Base-by-base conservation (phyloP, 2,113 vertebrate species). In the Sander lucioperca region DNA sequence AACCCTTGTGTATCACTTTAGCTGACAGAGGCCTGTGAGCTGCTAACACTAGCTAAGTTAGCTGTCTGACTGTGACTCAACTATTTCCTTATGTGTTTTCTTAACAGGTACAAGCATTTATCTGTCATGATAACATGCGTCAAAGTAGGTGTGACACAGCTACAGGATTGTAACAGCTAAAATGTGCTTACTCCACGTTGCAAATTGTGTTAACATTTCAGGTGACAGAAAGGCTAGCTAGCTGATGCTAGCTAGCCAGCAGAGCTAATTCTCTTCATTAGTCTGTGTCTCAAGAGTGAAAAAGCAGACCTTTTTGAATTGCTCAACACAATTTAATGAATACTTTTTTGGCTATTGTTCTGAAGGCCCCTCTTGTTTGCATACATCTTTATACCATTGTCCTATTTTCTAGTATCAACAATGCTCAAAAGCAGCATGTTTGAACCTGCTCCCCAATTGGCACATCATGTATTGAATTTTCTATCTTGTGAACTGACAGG, bases 401-500 rank as follows among this genome's bases (percentile, higher is more conserved):
- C 61, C 36, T 14, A 30, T 81, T 59, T 85, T 71, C 51, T 61
- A 7, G 2, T 25, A 43, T 54, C 18, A 57, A 4, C 10, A n/a
- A 10, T 11, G 6, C 19, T 68, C 15, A 30, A 54, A 86, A 51
- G 73, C 50, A 64, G 12, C 16, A 50, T 6, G 21, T 63, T 64
- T 50, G 66, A 74, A 70, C 13, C 27, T 19, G 53, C 71, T 63
- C 39, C 3, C 45, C 56, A 54, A 83, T 30, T 70, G 74, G 3
- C 80, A 83, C 80, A 69, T 68, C 5, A 6, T 6, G 7, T 61
- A 54, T 68, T 62, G 33, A 48, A 12, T 73, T 48, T 27, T 30
- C 14, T 45, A 39, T 47, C 47, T 27, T 54, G 6, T 39, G 45
- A 66, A 56, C 63, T 67, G 74, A 67, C 66, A 61, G 25, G 53